Evolutionary conservation across 2,888 invertebrate genomes (phyloP).

Genomic region (Perizoma flavofasciatum): DNA sequence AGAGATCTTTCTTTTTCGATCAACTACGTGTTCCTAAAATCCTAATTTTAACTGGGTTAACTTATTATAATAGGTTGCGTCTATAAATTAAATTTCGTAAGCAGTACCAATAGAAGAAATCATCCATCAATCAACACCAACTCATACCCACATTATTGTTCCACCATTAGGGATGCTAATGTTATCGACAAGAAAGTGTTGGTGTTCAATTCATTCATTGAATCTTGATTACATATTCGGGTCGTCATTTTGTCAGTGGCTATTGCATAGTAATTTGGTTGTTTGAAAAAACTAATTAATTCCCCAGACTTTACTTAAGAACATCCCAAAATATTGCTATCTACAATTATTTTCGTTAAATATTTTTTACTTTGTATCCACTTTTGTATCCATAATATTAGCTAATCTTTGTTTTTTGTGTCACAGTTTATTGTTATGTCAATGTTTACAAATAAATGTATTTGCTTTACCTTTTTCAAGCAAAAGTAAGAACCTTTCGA

Average conservation of each 20-base stretch:
- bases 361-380: no score
- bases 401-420: no score
- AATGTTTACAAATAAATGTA: no score
- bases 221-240: conserved; percentile 8
- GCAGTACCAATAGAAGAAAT: not conserved
- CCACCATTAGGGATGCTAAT: conserved; percentile 7
- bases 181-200: conserved; percentile 9
- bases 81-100: conserved; percentile 9
- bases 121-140: conserved; percentile 4
- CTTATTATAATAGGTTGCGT: conserved; percentile 2
- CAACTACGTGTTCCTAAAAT: conserved; percentile 11
- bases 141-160: conserved; percentile 4
- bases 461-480: no score
- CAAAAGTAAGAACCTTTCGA: no score
- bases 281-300: no score
- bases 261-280: not conserved
- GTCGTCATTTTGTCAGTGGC: not conserved
- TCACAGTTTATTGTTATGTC: no score
- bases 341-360: no score
- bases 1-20: no score
- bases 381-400: no score
- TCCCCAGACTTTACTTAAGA: no score
- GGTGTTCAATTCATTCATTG: conserved; percentile 13
- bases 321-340: no score
- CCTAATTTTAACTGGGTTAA: conserved; percentile 5